Conservation (phyloP, 2,888 invertebrate species). For the Catocala nupta region DNA sequence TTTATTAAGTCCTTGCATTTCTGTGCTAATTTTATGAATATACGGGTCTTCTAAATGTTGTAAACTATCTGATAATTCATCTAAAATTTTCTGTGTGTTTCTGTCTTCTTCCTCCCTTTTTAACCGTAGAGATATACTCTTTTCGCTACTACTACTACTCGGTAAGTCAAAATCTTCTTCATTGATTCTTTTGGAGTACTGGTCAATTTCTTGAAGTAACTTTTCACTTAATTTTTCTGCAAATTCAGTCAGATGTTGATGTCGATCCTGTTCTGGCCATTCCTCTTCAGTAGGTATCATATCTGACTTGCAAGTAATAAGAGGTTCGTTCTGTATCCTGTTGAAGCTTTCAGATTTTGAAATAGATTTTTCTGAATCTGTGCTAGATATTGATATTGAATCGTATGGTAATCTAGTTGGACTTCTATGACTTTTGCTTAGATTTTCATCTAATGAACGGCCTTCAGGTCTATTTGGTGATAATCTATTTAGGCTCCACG, state of each 20-base stretch:
- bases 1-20: slow-evolving; percentile 87
- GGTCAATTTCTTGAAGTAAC: slow-evolving; percentile 92
- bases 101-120: slow-evolving; percentile 83
- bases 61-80: slow-evolving; percentile 82
- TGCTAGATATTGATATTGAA: slow-evolving; percentile 83
- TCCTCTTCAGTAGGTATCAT: slow-evolving; percentile 82
- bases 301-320: slow-evolving; percentile 84
- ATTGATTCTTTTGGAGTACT: slow-evolving; percentile 84
- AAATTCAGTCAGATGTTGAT: slow-evolving; percentile 92
- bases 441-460: slow-evolving; percentile 80
- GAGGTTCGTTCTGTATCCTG: slow-evolving; percentile 82
- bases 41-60: slow-evolving; percentile 89
- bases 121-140: slow-evolving; percentile 83
- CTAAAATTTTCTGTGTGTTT: slow-evolving; percentile 82
- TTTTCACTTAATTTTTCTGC: slow-evolving; percentile 94
- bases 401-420: slow-evolving; percentile 83
- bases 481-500: slow-evolving; percentile 83
- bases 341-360: slow-evolving; percentile 86
- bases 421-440: slow-evolving; percentile 80
- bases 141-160: slow-evolving; percentile 84
- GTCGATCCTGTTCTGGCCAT: slow-evolving; percentile 89
- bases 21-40: slow-evolving; percentile 87
- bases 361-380: slow-evolving; percentile 84
- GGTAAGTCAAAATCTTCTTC: slow-evolving; percentile 85
- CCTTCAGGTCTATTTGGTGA: slow-evolving; percentile 84